Percentiles rank a stretch among this genome's conserved stretches.
These are phyloP conservation scores for Odontomachus brunneus DNA, from an alignment of 1,140 invertebrate genomes.

Conservation along the genomic window DNA sequence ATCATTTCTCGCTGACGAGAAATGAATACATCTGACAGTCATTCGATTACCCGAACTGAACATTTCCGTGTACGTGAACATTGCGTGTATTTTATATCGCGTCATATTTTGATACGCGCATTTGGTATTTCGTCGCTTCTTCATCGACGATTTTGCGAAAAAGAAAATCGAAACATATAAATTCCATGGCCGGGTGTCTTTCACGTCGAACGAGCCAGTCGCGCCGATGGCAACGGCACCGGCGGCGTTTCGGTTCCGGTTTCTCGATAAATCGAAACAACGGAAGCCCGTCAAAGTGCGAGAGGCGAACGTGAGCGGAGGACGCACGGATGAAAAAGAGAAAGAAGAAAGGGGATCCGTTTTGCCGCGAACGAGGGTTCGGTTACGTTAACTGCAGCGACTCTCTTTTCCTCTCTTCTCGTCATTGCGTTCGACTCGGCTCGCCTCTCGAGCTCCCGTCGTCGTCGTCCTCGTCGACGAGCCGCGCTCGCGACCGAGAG, in stretches of 20 bases:
- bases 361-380: constrained; percentile 42
- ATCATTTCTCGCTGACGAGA: no score
- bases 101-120: not conserved
- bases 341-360: constrained; percentile 37
- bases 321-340: no score
- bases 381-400: constrained; percentile 48
- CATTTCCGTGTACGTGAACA: no score
- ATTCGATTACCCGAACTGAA: no score
- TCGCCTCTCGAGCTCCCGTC: not conserved
- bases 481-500: constrained; percentile 21
- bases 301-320: constrained; percentile 65
- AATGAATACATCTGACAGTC: no score
- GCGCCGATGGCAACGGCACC: not conserved
- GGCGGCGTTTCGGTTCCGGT: constrained; percentile 77
- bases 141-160: not conserved
- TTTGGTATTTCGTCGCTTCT: no score
- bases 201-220: constrained; percentile 29
- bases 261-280: constrained; percentile 84
- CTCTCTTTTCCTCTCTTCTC: not conserved
- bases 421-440: not conserved
- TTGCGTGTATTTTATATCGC: not conserved
- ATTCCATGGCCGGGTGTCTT: constrained; percentile 47
- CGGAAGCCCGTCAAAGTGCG: constrained; percentile 80
- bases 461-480: not conserved
- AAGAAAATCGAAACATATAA: not conserved